Percentiles rank a stretch among this genome's conserved stretches.
phyloP scores from a whole-genome alignment of 2,797 vertebrate genomes.

The Sebastes baramenuke region DNA sequence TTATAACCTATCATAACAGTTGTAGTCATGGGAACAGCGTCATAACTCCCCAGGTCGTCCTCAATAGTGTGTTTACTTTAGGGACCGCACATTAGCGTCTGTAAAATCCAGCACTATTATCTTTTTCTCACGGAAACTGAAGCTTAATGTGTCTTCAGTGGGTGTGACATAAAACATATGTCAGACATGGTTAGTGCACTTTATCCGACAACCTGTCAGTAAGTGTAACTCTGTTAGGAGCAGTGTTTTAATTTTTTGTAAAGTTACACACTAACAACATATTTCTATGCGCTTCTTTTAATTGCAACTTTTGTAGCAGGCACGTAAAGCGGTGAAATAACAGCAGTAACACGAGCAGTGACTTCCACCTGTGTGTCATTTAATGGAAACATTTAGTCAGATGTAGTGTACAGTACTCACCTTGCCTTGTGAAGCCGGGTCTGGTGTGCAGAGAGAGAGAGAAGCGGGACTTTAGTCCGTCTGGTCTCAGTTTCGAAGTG shows the following conservation, averaged over 20 bases:
- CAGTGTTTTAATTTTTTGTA: not conserved
- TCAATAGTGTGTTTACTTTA: not conserved
- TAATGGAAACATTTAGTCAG: not conserved
- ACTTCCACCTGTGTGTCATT: not conserved
- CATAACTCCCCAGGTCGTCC: not conserved
- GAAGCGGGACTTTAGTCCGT: constrained; percentile 50
- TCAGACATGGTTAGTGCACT: not conserved
- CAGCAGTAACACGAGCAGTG: not conserved
- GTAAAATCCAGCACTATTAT: not conserved
- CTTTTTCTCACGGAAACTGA: constrained; percentile 21
- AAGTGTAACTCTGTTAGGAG: not conserved
- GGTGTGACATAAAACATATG: constrained; percentile 47
- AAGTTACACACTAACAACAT: not conserved
- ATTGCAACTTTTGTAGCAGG: not conserved
- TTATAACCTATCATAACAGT: not conserved
- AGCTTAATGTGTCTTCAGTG: constrained; percentile 1
- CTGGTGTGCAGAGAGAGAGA: constrained; percentile 21
- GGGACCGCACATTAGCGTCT: not conserved
- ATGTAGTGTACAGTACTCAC: constrained; percentile 30
- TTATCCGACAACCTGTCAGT: not conserved
- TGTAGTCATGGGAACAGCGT: not conserved
- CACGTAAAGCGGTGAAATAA: not conserved
- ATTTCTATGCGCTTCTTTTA: not conserved
- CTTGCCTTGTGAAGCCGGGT: constrained; percentile 58
- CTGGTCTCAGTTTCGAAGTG: constrained; percentile 41